Base-by-base conservation (phyloP, 2,888 invertebrate genomes). In the Lepidonotus clava region DNA sequence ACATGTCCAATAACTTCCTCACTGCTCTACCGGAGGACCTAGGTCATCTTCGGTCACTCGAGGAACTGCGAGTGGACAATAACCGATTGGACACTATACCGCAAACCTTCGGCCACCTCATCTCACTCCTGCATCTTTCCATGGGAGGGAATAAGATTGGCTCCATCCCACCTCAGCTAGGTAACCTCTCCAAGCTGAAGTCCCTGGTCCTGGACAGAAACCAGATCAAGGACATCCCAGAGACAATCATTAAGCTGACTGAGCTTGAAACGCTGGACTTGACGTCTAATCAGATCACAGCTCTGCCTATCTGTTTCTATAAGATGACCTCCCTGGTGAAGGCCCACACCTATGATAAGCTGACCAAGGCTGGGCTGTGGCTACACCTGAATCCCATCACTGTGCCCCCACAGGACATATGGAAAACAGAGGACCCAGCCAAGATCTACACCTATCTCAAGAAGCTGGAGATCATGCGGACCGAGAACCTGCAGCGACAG, bases 381-480 rank as follows among this genome's bases (percentile, higher is more conserved):
- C 89, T 94, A 76, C 92, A 93, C 89, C 91, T 91, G 84, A 94
- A 94, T 86, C 94, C 94, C 11, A 89, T 94, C 40, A 92, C 89
- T 38, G 90, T 91, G 61, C 94, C 93, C 18, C 94, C 94, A 40
- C 91, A 91, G 67, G 91, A 92, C 66, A 90, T 94, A 4, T 94
- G 94, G 94, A 92, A 92, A 86, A 93, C 93, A 0, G 92, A 92
- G 28, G 90, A 92, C 40, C 91, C 93, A 6, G 89, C 91, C 34
- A 90, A 91, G 71, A 93, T 93, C 67, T 94, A 91, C 89, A 90
- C 91, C 36, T 93, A 93, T 87, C 90, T 94, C 51, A 92, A 84
- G 36, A 84, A 85, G 83, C 89, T 92, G 66, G 91, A 92, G 53
- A 93, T 93, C 66, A 92, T 91, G 85, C 90, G 91, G 85, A 93